Evolutionary conservation across 2,113 vertebrate species (phyloP), one percentile per base, ranked within the genome.

Genomic region (Bombycilla garrulus): DNA sequence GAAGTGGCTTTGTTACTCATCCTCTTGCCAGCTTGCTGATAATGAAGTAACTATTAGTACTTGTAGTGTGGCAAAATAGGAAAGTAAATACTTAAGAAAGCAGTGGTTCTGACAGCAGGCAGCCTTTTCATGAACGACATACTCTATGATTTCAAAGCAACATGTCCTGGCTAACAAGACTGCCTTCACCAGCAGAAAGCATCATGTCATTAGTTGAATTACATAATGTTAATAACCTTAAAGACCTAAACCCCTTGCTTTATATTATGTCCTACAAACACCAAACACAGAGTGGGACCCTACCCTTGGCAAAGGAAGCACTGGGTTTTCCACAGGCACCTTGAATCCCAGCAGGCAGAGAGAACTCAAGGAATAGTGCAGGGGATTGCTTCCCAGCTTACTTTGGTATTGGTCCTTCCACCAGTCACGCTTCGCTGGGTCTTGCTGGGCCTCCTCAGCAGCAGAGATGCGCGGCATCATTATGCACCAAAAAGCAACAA

Each of bases 401-500:
- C 72, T 89, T 65, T 10, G 25, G 29, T 54, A 33, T 24, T 53
- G 56, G 64, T 67, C 35, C 69, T 90, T 94, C 21, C 28, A 16
- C 84, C 82, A 86, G 78, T 60, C 85, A 85, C 2, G 38, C 96
- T 94, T 96, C 29, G 2, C 7, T 35, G 83, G 71, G 79, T 96
- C 96, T 96, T 96, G 87, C 95, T 96, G 94, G 98, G 97, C 36
- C 22, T 72, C 86, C 94, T 95, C 33, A 56, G 95, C 93, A 42
- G 2, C 61, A 72, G 74, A 92, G 96, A 98, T 97, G 96, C 96
- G 97, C 12, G 17, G 98, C 90, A 94, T 98, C 98, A 97, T 98
- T 97, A 98, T 77, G 94, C 90, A 96, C 73, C 95, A 97, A 96
- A 95, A 96, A 97, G 28, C 95, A 98, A 98, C 98, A 98, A 98